A percentile compares a stretch with the other conserved stretches of the same genome.
Conservation (phyloP, 2,113 vertebrate genomes). For the Tinamus guttatus region DNA sequence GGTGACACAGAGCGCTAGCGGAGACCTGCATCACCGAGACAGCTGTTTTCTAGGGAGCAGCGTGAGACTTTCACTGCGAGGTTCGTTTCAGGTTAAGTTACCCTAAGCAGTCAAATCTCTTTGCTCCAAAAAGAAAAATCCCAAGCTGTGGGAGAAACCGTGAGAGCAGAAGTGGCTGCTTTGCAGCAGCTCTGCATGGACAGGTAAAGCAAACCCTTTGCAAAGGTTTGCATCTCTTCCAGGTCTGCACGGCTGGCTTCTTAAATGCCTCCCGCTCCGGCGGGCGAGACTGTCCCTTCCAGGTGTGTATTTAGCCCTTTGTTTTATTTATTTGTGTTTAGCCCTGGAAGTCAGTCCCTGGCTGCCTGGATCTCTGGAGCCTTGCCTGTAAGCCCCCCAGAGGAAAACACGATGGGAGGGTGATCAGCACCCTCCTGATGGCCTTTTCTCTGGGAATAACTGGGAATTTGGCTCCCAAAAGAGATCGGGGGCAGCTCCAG, state of each 20-base stretch:
- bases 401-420: not conserved
- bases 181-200: no score
- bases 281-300: no score
- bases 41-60: not conserved
- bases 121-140: not conserved
- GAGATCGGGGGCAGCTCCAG: no score
- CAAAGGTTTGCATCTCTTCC: not conserved
- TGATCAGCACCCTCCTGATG: fast-evolving
- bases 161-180: not conserved
- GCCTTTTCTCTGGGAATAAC: not conserved
- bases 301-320: not conserved
- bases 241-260: not conserved
- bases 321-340: not conserved
- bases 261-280: no score
- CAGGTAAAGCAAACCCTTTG: not conserved
- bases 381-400: not conserved
- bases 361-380: not conserved
- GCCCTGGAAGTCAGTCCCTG: no score
- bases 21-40: fast-evolving
- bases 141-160: fast-evolving
- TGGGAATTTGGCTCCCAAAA: not conserved
- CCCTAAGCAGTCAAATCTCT: not conserved
- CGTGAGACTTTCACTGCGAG: not conserved
- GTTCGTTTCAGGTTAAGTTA: not conserved
- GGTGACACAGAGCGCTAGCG: not conserved